These are phyloP conservation scores for Bufotes viridis DNA, from an alignment of 2,797 vertebrate species.

Conservation along the genomic window DNA sequence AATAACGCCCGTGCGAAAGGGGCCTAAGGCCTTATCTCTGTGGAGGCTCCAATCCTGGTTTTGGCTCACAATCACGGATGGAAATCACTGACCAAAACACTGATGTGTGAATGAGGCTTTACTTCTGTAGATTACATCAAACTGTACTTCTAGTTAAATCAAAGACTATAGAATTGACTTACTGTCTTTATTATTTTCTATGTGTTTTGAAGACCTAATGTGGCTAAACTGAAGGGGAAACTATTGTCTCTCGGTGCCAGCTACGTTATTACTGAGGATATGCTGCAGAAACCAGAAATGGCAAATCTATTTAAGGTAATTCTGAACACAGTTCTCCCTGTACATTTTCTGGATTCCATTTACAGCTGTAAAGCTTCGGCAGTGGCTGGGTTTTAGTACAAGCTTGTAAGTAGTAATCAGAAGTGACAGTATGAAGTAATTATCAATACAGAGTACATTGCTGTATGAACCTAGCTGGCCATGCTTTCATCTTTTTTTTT, in stretches of 20 bases:
- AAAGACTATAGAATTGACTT: too few relatives aligned
- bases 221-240: constrained; percentile 70
- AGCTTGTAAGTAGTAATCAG: constrained; percentile 64
- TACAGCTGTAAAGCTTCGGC: constrained; percentile 58
- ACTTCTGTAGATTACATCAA: too few relatives aligned
- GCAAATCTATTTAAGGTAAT: constrained; percentile 73
- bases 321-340: constrained; percentile 66
- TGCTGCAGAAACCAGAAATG: constrained; percentile 69
- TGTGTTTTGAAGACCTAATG: constrained; percentile 63
- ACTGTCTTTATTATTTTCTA: background rate
- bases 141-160: too few relatives aligned
- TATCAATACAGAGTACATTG: constrained; percentile 53
- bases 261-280: constrained; percentile 74
- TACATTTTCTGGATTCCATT: constrained; percentile 69
- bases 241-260: constrained; percentile 69
- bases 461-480: constrained; percentile 47
- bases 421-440: constrained; percentile 64
- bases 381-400: constrained; percentile 57
- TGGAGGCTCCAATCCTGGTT: too few relatives aligned
- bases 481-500: constrained; percentile 63
- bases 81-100: too few relatives aligned
- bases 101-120: too few relatives aligned
- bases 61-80: too few relatives aligned
- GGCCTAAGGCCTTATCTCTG: too few relatives aligned
- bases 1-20: too few relatives aligned